These are phyloP conservation scores for Salminus brasiliensis DNA, from an alignment of 2,113 vertebrate genomes.

Conservation along the genomic window DNA sequence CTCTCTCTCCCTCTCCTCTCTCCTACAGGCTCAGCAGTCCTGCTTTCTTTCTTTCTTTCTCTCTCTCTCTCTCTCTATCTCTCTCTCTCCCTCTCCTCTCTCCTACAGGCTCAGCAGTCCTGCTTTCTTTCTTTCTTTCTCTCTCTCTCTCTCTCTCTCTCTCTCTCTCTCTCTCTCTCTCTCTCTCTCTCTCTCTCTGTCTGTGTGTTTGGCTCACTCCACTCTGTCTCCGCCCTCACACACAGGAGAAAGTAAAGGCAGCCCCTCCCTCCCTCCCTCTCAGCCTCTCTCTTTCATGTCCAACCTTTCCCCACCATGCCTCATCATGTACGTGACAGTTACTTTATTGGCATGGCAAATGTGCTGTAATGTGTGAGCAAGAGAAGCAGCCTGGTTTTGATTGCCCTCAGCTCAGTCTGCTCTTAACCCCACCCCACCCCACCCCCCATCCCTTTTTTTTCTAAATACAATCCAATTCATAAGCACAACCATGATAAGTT, in stretches of 20 bases:
- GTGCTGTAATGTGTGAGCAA: constrained; percentile 10
- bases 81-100: constrained; percentile 33
- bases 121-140: too few species aligned
- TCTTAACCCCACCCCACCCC: too few species aligned
- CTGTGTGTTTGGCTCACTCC: constrained; percentile 31
- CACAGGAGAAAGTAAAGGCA: constrained; percentile 75
- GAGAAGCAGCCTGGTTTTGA: background rate
- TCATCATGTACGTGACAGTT: constrained; percentile 25
- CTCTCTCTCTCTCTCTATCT: constrained; percentile 50
- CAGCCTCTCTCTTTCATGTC: background rate
- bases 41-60: too few species aligned
- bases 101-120: background rate
- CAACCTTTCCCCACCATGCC: background rate
- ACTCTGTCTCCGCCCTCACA: constrained; percentile 71
- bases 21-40: background rate
- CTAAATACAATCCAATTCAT: too few species aligned
- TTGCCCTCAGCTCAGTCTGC: background rate
- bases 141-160: constrained; percentile 50
- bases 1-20: constrained; percentile 33
- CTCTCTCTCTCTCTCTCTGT: constrained; percentile 56
- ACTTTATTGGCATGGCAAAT: constrained; percentile 41
- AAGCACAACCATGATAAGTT: too few species aligned
- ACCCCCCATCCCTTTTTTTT: too few species aligned
- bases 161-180: constrained; percentile 24
- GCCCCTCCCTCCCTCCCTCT: constrained; percentile 40